Evolutionary conservation across 2,888 invertebrate species (phyloP).

Genomic region (Oxyteleia sp.): DNA sequence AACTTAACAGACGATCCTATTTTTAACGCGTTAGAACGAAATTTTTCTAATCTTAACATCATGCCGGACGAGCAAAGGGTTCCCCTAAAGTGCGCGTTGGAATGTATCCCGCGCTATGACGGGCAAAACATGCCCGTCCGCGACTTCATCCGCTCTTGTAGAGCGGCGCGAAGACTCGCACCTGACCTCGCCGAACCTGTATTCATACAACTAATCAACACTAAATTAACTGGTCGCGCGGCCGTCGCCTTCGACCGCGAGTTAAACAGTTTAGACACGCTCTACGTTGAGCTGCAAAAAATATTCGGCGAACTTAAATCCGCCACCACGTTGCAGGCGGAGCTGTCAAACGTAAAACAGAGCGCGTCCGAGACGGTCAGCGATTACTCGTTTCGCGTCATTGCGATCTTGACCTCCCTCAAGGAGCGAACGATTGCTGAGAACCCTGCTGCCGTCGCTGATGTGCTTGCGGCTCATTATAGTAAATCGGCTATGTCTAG

Average conservation of each 20-base stretch:
- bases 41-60: too few relatives aligned
- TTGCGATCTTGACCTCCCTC: not conserved
- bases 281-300: not conserved
- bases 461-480: not conserved
- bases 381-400: conserved; percentile 2
- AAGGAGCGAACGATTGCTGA: conserved; percentile 5
- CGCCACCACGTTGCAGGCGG: conserved; percentile 1
- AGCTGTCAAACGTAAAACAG: not conserved
- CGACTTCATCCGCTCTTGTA: not conserved
- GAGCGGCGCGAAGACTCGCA: not conserved
- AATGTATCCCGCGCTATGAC: not conserved
- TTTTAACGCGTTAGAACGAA: too few relatives aligned
- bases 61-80: too few relatives aligned
- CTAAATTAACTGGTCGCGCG: not conserved
- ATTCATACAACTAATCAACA: not conserved
- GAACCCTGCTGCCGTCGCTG: not conserved
- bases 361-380: not conserved
- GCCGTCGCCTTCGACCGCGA: not conserved
- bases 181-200: not conserved
- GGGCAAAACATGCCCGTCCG: not conserved
- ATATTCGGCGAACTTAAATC: not conserved
- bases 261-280: not conserved
- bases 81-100: not conserved
- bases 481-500: too few relatives aligned
- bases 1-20: too few relatives aligned